A percentile compares a stretch with the other conserved stretches of the same genome.
Evolutionary conservation across 2,113 vertebrate genomes (phyloP).

Genomic region (Leuciscus idus): DNA sequence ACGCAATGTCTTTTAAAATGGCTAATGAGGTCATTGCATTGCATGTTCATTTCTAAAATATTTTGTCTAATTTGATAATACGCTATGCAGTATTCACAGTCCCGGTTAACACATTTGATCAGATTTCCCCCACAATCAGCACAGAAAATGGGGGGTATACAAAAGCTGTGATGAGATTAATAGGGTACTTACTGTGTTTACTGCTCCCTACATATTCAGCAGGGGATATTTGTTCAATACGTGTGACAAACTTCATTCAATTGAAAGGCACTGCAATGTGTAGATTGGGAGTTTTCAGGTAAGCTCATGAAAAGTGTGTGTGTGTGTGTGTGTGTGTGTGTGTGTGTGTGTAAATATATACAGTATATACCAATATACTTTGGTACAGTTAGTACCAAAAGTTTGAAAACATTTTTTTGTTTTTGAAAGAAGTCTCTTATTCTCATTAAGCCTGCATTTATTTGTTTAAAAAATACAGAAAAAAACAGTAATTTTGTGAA

Average conservation of each 20-base stretch:
- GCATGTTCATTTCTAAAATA: slow-evolving; percentile 11
- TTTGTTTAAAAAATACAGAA: too few relatives aligned
- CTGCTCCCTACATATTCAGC: too few relatives aligned
- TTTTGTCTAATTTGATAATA: neutral
- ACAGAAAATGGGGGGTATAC: neutral
- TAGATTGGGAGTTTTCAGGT: too few relatives aligned
- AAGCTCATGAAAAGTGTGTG: neutral
- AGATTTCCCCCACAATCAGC: neutral
- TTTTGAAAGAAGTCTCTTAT: too few relatives aligned
- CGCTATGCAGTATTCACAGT: neutral
- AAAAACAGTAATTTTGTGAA: too few relatives aligned
- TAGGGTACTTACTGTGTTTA: neutral
- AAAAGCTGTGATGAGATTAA: neutral
- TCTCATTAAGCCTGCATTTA: too few relatives aligned
- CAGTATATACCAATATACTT: too few relatives aligned
- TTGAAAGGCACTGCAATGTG: too few relatives aligned
- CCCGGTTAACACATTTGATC: neutral
- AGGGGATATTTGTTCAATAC: too few relatives aligned
- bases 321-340: neutral
- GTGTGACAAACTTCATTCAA: too few relatives aligned
- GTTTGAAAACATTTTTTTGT: too few relatives aligned
- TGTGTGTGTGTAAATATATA: neutral
- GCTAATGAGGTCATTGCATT: slow-evolving; percentile 35
- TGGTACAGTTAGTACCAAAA: too few relatives aligned
- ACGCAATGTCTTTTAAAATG: slow-evolving; percentile 32